A percentile compares a stretch with the other conserved stretches of the same genome.
These are phyloP conservation scores for Melospiza melodia DNA, from an alignment of 2,113 vertebrate species.

Conservation along the genomic window DNA sequence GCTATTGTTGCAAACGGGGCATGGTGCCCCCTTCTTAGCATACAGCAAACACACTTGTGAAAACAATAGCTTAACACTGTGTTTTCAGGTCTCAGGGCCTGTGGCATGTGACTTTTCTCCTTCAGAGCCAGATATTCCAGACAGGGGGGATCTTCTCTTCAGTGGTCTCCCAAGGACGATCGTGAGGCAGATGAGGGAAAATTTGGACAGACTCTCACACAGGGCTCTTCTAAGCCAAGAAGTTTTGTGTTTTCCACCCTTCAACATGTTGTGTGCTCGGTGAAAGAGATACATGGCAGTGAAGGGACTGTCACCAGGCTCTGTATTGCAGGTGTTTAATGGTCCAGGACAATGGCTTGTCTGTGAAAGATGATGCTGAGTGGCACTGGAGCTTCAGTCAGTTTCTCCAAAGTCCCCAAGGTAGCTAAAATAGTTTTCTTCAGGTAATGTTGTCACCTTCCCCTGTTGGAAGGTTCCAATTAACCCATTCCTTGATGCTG, in stretches of 20 bases:
- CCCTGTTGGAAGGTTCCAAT: neutral
- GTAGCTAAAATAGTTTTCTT: neutral
- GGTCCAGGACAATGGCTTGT: neutral
- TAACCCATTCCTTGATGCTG: neutral
- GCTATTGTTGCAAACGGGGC: no score
- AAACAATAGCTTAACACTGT: no score
- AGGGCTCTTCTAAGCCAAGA: neutral
- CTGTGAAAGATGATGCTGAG: constrained; percentile 6
- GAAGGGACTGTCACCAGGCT: neutral
- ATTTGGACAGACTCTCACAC: no score
- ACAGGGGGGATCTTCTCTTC: no score
- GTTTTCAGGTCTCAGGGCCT: no score
- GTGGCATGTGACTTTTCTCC: no score
- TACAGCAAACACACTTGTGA: no score
- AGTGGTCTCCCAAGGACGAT: no score
- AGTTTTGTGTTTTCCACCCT: neutral
- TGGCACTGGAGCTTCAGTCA: neutral
- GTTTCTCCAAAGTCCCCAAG: neutral
- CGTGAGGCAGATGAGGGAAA: no score
- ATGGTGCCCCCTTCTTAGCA: no score
- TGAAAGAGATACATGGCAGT: neutral
- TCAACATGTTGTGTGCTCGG: neutral
- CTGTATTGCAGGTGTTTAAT: constrained; percentile 7
- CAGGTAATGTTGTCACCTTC: neutral
- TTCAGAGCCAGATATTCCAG: no score